Percentiles rank a stretch among this genome's conserved stretches.
Evolutionary conservation across 2,797 vertebrate species (phyloP).

Genomic region (Capromys pilorides): DNA sequence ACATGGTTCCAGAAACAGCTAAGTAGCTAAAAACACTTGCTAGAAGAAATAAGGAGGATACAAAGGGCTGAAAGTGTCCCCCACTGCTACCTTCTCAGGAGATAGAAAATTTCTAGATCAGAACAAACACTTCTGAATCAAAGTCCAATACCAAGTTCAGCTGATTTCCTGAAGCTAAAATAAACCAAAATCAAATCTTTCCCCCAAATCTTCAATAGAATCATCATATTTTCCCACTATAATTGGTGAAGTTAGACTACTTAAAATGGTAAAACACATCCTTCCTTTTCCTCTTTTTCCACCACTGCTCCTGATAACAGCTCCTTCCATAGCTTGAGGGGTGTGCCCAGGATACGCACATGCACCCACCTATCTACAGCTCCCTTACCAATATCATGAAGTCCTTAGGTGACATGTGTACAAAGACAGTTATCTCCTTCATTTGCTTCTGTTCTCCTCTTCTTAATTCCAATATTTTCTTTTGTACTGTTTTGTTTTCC

Average conservation of each 20-base stretch:
- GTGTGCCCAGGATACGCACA: background rate
- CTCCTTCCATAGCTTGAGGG: background rate
- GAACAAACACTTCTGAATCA: conserved; percentile 56
- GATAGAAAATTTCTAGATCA: background rate
- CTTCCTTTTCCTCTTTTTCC: conserved; percentile 19
- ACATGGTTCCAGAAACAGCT: background rate
- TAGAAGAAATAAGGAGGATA: background rate
- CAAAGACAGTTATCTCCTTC: background rate
- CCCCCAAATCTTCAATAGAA: conserved; percentile 61
- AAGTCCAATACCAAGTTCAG: conserved; percentile 50
- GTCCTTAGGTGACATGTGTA: background rate
- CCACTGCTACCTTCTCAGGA: background rate
- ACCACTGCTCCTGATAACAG: conserved; percentile 21
- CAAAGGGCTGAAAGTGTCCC: background rate
- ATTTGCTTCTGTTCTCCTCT: background rate
- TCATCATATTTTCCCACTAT: conserved; percentile 70
- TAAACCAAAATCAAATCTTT: conserved; percentile 66
- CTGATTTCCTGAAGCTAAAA: conserved; percentile 70
- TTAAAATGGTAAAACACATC: conserved; percentile 56
- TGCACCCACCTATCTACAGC: background rate
- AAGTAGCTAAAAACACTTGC: background rate
- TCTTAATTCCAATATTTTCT: background rate
- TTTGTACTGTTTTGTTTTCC: too few species aligned
- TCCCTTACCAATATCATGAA: background rate
- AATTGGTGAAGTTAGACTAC: conserved; percentile 61